These are phyloP conservation scores for Alces alces DNA, from an alignment of 2,113 vertebrate genomes.

Conservation along the genomic window DNA sequence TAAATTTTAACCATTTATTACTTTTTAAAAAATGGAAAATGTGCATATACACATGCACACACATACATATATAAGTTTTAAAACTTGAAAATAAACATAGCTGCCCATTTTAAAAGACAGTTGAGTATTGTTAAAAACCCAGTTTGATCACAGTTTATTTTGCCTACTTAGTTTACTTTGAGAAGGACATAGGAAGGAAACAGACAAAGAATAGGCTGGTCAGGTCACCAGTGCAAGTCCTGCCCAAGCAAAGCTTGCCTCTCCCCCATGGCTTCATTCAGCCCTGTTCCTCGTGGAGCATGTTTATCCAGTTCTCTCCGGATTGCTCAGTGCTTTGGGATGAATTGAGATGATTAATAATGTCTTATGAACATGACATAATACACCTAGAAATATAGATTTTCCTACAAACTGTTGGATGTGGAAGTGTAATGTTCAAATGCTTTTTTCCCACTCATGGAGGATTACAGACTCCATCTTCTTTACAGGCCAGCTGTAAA, in stretches of 20 bases:
- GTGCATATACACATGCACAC: not conserved
- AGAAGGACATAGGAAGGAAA: not conserved
- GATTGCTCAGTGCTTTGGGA: not conserved
- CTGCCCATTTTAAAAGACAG: not conserved
- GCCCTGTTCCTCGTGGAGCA: too few species aligned
- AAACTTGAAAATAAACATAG: not conserved
- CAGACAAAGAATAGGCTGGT: not conserved
- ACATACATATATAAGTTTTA: not conserved
- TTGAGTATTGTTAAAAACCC: not conserved
- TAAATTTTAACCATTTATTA: not conserved
- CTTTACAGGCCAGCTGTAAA: not conserved
- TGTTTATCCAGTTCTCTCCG: not conserved
- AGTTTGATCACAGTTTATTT: not conserved
- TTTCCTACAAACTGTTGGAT: not conserved
- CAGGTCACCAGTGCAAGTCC: too few species aligned
- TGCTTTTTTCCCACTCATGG: not conserved
- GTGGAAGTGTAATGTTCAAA: not conserved
- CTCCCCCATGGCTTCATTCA: fast-evolving
- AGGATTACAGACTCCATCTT: not conserved
- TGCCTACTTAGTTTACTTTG: not conserved
- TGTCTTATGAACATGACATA: not conserved
- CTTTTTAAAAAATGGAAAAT: not conserved
- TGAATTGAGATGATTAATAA: not conserved
- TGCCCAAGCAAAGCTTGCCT: not conserved
- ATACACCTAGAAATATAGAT: not conserved